Evolutionary conservation across 2,888 invertebrate genomes (phyloP).

Genomic region (Drosophila borborema): DNA sequence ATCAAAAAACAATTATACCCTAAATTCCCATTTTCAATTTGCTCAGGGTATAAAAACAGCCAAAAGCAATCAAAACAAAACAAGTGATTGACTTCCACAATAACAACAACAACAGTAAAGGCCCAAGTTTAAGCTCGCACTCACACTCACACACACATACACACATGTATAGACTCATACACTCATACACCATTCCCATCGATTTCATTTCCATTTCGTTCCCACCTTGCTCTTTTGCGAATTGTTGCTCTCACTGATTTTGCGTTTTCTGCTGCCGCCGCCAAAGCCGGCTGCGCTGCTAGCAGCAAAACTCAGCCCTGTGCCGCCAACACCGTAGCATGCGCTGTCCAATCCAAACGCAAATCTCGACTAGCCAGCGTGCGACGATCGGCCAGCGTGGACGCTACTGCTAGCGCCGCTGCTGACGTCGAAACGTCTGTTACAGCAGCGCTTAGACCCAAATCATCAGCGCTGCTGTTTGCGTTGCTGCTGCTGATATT

Average conservation of each 20-base stretch:
- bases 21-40: not conserved
- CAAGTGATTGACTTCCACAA: conserved; percentile 67
- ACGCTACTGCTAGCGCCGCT: conserved; percentile 69
- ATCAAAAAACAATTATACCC: not conserved
- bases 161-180: not conserved
- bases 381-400: conserved; percentile 75
- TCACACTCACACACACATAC: not conserved
- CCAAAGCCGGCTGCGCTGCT: conserved; percentile 54
- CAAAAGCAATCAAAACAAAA: conserved; percentile 76
- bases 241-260: conserved; percentile 84
- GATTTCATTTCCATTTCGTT: conserved; percentile 41
- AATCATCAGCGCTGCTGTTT: conserved; percentile 31
- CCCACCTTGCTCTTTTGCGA: conserved; percentile 84
- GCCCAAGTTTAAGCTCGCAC: conserved; percentile 10
- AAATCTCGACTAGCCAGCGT: conserved; percentile 83
- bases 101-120: conserved; percentile 29
- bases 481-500: conserved; percentile 30
- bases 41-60: conserved; percentile 23
- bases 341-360: conserved; percentile 83
- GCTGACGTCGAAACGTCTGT: conserved; percentile 35
- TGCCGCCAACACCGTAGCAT: conserved; percentile 77
- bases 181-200: conserved; percentile 16
- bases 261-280: conserved; percentile 82
- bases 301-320: conserved; percentile 68
- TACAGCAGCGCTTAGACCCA: conserved; percentile 29